Conservation (phyloP, 1,140 invertebrate species). For the Hycleus phaleratus region DNA sequence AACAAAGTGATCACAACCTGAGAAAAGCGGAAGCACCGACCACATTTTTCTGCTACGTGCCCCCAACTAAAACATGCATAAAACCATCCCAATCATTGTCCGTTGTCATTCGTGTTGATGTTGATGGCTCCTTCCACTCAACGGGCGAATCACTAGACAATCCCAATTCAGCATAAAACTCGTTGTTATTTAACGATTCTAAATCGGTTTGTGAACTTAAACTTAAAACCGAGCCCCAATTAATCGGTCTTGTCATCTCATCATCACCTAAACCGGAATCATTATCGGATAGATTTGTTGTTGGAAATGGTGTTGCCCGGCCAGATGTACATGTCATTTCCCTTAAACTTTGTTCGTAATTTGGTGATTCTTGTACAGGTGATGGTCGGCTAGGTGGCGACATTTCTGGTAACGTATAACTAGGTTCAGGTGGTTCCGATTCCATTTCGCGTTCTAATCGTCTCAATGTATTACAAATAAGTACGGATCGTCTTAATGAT, state of each 20-base stretch:
- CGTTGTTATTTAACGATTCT: slow-evolving; percentile 74
- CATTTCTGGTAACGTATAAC: slow-evolving; percentile 36
- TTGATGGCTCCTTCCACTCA: slow-evolving; percentile 35
- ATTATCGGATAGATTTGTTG: slow-evolving; percentile 43
- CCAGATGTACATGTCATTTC: slow-evolving; percentile 45
- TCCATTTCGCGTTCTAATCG: slow-evolving; percentile 87
- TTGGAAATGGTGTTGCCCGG: slow-evolving; percentile 55
- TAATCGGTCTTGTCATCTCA: slow-evolving; percentile 67
- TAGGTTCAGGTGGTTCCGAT: slow-evolving; percentile 37
- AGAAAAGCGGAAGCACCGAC: slow-evolving; percentile 26
- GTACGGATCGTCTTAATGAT: slow-evolving; percentile 81
- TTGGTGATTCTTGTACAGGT: slow-evolving; percentile 37
- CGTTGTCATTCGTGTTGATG: slow-evolving; percentile 18
- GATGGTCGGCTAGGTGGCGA: slow-evolving; percentile 43
- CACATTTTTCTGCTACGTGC: slow-evolving; percentile 36
- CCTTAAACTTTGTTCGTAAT: slow-evolving; percentile 45
- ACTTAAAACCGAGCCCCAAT: slow-evolving; percentile 85
- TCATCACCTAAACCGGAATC: slow-evolving; percentile 73
- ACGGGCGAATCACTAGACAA: slow-evolving; percentile 26
- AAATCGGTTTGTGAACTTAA: slow-evolving; percentile 75
- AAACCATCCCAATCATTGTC: slow-evolving; percentile 41
- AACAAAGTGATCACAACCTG: slow-evolving; percentile 41
- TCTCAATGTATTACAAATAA: slow-evolving; percentile 89
- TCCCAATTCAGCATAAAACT: slow-evolving; percentile 50
- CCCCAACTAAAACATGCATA: slow-evolving; percentile 39